These are phyloP conservation scores for Circaetus gallicus DNA, from an alignment of 2,113 vertebrate species.

Conservation along the genomic window DNA sequence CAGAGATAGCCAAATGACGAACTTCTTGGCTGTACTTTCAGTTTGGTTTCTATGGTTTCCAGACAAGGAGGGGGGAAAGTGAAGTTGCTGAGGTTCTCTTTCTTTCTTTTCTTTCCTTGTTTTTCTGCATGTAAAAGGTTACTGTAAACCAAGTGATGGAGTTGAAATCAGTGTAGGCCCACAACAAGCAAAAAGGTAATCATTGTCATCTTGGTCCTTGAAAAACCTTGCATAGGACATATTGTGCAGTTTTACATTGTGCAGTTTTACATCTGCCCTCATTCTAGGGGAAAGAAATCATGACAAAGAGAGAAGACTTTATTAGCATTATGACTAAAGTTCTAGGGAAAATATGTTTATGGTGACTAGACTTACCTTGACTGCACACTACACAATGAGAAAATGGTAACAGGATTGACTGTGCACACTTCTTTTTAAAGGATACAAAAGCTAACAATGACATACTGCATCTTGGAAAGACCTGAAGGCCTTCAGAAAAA, in stretches of 20 bases:
- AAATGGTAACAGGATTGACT: not conserved
- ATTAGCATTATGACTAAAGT: not conserved
- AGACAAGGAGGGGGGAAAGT: slow-evolving; percentile 49
- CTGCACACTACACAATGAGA: not conserved
- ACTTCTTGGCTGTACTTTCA: slow-evolving; percentile 78
- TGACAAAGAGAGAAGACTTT: not conserved
- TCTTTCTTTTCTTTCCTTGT: not conserved
- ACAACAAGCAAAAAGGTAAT: slow-evolving; percentile 7
- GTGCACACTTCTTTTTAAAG: not conserved
- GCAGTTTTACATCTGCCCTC: not conserved
- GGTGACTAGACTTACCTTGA: not conserved
- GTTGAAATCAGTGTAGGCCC: slow-evolving; percentile 19
- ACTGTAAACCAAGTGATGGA: slow-evolving; percentile 39
- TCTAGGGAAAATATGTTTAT: not conserved
- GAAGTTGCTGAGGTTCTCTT: slow-evolving; percentile 60
- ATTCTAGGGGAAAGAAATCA: not conserved
- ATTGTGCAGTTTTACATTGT: not conserved
- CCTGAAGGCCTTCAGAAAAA: not conserved
- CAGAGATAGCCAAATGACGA: slow-evolving; percentile 82
- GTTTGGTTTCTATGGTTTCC: slow-evolving; percentile 83
- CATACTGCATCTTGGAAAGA: not conserved
- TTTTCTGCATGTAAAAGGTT: slow-evolving; percentile 51
- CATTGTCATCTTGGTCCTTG: not conserved
- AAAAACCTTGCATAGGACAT: not conserved
- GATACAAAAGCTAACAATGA: not conserved